Evolutionary conservation across 1,140 invertebrate species (phyloP).

Genomic region (Drosophila elegans): DNA sequence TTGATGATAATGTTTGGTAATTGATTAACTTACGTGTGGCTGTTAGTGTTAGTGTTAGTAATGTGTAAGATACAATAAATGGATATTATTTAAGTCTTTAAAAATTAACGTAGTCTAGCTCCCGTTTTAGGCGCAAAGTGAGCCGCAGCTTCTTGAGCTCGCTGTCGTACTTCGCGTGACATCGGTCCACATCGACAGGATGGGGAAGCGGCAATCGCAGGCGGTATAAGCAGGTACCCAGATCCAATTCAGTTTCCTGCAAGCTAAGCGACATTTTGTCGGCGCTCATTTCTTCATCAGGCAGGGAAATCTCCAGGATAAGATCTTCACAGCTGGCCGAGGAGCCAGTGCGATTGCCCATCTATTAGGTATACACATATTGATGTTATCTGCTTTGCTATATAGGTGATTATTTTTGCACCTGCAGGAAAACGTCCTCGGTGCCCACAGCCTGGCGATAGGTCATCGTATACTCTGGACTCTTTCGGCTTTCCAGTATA

Average conservation of each 20-base stretch:
- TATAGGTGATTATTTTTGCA: conserved; percentile 56
- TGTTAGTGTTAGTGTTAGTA: no score
- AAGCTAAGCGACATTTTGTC: conserved; percentile 89
- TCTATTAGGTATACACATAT: conserved; percentile 85
- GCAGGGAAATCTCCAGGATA: conserved; percentile 90
- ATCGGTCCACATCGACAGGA: conserved; percentile 90
- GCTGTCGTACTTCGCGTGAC: conserved; percentile 92
- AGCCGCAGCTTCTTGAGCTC: conserved; percentile 89
- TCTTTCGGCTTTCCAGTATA: conserved; percentile 87
- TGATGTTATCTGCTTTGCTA: not conserved
- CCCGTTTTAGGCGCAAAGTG: conserved; percentile 89
- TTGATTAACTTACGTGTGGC: no score
- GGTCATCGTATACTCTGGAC: conserved; percentile 92
- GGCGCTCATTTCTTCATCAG: conserved; percentile 89
- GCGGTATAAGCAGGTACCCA: conserved; percentile 87
- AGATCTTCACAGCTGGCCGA: conserved; percentile 95
- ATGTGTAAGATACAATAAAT: no score
- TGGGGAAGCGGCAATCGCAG: conserved; percentile 92
- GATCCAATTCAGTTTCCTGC: conserved; percentile 88
- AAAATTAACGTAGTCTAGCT: conserved; percentile 93
- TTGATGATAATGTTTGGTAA: no score
- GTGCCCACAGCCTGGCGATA: conserved; percentile 94
- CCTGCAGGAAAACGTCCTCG: conserved; percentile 94
- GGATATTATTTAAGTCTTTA: conserved; percentile 4
- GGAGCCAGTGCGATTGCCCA: conserved; percentile 92